A percentile compares a stretch with the other conserved stretches of the same genome.
Conservation (phyloP, 2,888 invertebrate genomes). For the Unio pictorum region DNA sequence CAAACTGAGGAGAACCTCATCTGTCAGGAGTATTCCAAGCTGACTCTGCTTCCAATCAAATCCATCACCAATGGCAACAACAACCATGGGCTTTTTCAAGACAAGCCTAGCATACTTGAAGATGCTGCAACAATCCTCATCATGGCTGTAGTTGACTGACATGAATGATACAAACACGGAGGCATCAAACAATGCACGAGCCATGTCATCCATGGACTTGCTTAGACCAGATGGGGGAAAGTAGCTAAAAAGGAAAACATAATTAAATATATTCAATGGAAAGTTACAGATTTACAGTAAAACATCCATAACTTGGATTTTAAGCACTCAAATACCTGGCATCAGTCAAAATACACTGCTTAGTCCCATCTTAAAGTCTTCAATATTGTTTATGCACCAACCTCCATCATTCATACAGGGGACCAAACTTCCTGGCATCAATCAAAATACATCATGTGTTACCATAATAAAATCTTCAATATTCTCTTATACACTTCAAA, state of each 20-base stretch:
- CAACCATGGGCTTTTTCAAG: slow-evolving; percentile 55
- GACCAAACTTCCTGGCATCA: neutral
- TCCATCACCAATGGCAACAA: slow-evolving; percentile 55
- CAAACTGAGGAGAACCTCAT: slow-evolving; percentile 44
- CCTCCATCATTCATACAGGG: too few relatives aligned
- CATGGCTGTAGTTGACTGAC: slow-evolving; percentile 54
- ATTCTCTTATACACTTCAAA: too few relatives aligned
- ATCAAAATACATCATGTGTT: too few relatives aligned
- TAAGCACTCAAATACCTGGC: neutral
- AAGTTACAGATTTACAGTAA: neutral
- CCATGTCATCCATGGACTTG: slow-evolving; percentile 51
- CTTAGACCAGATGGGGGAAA: slow-evolving; percentile 17
- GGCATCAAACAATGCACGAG: slow-evolving; percentile 55
- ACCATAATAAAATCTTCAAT: too few relatives aligned
- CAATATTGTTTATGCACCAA: too few relatives aligned
- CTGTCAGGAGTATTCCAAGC: slow-evolving; percentile 57
- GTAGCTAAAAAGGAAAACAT: slow-evolving; percentile 37
- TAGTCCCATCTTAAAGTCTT: too few relatives aligned
- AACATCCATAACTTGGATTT: neutral
- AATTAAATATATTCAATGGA: neutral
- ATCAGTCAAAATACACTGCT: too few relatives aligned
- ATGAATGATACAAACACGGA: slow-evolving; percentile 59
- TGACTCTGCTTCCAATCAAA: slow-evolving; percentile 60
- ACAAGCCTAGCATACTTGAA: slow-evolving; percentile 62
- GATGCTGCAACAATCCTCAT: slow-evolving; percentile 56